Conservation (phyloP, 2,113 vertebrate genomes). For the Trematomus loennbergii region DNA sequence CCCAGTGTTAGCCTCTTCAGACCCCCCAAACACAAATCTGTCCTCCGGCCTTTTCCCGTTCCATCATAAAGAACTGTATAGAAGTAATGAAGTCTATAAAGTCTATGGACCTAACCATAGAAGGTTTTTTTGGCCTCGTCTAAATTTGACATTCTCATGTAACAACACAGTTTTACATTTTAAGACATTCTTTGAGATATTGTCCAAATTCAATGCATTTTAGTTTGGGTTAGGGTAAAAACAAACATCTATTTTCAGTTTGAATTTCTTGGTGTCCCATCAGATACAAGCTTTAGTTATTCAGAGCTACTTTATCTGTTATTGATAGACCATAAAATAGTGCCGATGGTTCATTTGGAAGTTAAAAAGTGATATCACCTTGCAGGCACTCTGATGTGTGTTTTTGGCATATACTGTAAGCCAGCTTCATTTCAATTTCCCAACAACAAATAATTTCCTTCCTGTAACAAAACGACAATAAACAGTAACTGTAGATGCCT, state of each 20-base stretch:
- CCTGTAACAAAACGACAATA: too few species aligned
- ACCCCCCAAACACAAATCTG: constrained; percentile 10
- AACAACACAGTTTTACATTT: too few species aligned
- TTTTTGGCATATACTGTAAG: constrained; percentile 13
- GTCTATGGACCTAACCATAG: not conserved
- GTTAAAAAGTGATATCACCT: constrained; percentile 18
- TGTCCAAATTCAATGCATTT: too few species aligned
- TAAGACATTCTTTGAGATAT: too few species aligned
- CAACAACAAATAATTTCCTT: not conserved
- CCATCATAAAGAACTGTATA: not conserved
- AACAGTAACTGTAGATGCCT: not conserved
- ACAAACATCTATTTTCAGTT: not conserved
- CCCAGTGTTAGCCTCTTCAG: constrained; percentile 29
- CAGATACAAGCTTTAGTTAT: constrained; percentile 27
- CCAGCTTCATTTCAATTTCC: not conserved
- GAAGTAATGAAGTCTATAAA: not conserved
- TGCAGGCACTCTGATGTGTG: constrained; percentile 6
- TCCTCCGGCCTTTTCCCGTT: constrained; percentile 15
- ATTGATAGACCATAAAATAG: constrained; percentile 32
- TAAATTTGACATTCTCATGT: too few species aligned
- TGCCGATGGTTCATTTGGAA: constrained; percentile 38
- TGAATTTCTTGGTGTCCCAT: not conserved
- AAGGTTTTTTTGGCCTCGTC: too few species aligned
- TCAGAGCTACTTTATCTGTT: constrained; percentile 27
- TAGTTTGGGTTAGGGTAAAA: not conserved